phyloP scores from a whole-genome alignment of 2,113 vertebrate species.

The Cygnus buccinator region DNA sequence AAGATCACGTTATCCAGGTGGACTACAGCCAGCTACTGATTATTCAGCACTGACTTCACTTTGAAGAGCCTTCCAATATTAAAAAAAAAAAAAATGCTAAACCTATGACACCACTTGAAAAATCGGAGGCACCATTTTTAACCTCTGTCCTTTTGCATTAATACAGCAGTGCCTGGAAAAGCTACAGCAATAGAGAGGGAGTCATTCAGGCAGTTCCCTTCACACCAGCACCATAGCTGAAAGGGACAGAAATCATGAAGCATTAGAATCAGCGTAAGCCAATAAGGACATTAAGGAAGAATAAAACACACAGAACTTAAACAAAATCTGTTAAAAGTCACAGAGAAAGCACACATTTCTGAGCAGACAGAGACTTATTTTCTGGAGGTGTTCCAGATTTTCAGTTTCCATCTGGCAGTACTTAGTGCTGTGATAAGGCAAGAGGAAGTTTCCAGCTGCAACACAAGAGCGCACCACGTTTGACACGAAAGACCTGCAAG shows the following conservation, averaged over 20 bases:
- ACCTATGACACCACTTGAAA: neutral
- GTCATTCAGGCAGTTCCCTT: neutral
- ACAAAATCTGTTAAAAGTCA: neutral
- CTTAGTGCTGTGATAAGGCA: neutral
- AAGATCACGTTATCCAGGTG: neutral
- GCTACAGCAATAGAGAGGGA: neutral
- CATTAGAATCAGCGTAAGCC: neutral
- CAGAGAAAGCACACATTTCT: neutral
- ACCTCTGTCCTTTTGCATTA: conserved; percentile 60
- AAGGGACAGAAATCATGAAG: conserved; percentile 44
- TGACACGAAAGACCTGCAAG: neutral
- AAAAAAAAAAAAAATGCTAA: neutral
- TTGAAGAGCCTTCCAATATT: neutral
- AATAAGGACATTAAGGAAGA: neutral
- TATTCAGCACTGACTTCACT: conserved; percentile 20
- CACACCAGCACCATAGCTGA: neutral
- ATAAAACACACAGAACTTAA: neutral
- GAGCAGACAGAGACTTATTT: neutral
- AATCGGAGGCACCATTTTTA: conserved; percentile 18
- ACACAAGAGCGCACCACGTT: neutral
- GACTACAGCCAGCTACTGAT: neutral
- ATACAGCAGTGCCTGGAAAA: conserved; percentile 16
- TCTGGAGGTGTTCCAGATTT: neutral
- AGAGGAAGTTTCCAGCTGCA: neutral
- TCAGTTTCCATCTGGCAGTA: neutral